Percentiles rank a stretch among this genome's conserved stretches.
phyloP scores from a whole-genome alignment of 2,113 vertebrate genomes.

The Hiodon tergisus region DNA sequence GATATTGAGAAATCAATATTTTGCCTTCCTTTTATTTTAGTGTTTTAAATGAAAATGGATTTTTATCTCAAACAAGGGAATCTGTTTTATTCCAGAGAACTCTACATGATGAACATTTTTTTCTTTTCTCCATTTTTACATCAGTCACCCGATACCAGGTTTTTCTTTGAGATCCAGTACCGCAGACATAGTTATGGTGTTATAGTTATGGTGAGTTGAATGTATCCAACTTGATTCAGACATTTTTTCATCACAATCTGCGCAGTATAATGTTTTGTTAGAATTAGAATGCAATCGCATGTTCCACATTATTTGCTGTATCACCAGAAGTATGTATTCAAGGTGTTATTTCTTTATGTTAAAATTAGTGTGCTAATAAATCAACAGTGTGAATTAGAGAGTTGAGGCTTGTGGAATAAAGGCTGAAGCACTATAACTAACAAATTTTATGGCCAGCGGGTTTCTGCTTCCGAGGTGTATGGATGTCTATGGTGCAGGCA shows the following conservation, averaged over 20 bases:
- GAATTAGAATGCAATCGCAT: background rate
- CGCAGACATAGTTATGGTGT: too few species aligned
- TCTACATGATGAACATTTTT: conserved; percentile 17
- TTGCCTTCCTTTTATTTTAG: background rate
- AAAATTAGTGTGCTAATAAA: background rate
- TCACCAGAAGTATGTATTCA: background rate
- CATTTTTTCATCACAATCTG: background rate
- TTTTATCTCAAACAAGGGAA: background rate
- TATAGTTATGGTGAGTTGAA: background rate
- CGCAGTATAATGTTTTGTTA: too few species aligned
- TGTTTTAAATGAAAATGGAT: background rate
- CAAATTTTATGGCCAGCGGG: background rate
- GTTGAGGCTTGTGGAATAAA: too few species aligned
- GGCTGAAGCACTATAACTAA: background rate
- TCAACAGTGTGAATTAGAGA: too few species aligned
- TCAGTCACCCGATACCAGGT: conserved; percentile 38
- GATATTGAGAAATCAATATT: background rate
- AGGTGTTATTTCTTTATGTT: background rate
- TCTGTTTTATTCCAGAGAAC: conserved; percentile 27
- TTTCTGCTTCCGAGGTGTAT: conserved; percentile 33
- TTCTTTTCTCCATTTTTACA: conserved; percentile 31
- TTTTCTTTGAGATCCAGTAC: conserved; percentile 26
- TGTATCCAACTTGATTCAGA: background rate
- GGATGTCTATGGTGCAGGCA: conserved; percentile 30
- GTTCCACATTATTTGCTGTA: background rate